Evolutionary conservation across 2,113 vertebrate species (phyloP), one percentile per base, ranked within the genome.

Genomic region (Urocitellus parryii): DNA sequence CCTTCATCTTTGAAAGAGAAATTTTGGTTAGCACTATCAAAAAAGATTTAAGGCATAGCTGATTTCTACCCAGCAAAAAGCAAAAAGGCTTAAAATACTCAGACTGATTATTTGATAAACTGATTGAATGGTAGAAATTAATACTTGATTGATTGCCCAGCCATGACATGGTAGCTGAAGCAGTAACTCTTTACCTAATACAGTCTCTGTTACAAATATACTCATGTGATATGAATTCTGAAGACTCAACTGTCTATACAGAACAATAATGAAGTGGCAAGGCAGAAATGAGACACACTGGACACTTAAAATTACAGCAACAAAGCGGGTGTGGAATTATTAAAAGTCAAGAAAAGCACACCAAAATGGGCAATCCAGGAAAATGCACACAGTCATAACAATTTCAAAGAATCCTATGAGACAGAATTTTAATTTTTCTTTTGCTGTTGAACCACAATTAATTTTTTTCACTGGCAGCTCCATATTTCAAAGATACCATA

Each of bases 101-200:
- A 63, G 27, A 72, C 18, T 76, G 18, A 79, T 58, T 94, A 58
- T 91, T 70, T 78, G 42, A 58, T 68, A 13, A 32, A 37, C 4
- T 78, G 22, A 53, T 76, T 65, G 51, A 63, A 20, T 96, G 76
- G 95, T 93, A 88, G 25, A 78, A 92, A 80, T 53, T 85, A 93
- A 90, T 51, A 22, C 25, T 27, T 74, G 51, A 65, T 14, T 37
- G 5, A 96, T 80, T 63, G 48, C 24, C 29, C 9, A 68, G 17
- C 22, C 42, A 82, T 88, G n/a, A 83, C 13, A 65, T 32, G 32
- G 45, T 22, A 56, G 27, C 34, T 81, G 76, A 94, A 81, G 12
- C 2, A 73, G 20, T 68, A 37, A 73, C 76, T 83, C 14, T 80
- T 96, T 80, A 77, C 18, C 48, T 32, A 81, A 45, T 10, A 83